Conservation (phyloP, 2,888 invertebrate species). For the Xiphydria camelus region DNA sequence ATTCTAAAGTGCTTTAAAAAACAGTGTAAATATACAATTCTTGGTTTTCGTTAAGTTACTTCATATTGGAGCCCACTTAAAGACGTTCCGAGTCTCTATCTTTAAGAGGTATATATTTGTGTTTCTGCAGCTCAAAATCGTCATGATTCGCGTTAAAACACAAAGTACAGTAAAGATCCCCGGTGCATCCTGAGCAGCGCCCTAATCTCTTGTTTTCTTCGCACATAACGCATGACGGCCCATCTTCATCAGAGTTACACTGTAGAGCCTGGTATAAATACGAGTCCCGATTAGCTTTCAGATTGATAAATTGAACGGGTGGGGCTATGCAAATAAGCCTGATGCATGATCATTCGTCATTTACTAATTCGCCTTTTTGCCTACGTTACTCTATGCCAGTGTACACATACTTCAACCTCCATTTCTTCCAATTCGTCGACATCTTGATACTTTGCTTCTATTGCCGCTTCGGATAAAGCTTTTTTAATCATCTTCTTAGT, state of each 20-base stretch:
- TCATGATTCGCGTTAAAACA: conserved; percentile 77
- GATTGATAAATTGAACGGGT: too few relatives aligned
- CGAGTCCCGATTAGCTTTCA: too few relatives aligned
- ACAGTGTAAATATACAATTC: too few relatives aligned
- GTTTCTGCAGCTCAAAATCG: conserved; percentile 60
- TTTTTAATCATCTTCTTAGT: conserved; percentile 49
- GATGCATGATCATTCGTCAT: too few relatives aligned
- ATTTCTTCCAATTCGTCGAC: conserved; percentile 38
- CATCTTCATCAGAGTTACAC: conserved; percentile 33
- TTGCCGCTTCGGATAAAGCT: conserved; percentile 59
- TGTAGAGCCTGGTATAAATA: conserved; percentile 8
- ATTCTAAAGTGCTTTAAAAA: too few relatives aligned
- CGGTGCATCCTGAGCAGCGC: conserved; percentile 76
- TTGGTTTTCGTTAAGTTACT: too few relatives aligned
- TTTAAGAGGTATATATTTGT: conserved; percentile 35
- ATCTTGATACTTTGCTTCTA: conserved; percentile 55
- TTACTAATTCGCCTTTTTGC: not conserved
- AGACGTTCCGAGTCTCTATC: too few relatives aligned
- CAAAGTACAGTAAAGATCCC: conserved; percentile 76
- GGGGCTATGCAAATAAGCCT: too few relatives aligned
- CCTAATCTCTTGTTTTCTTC: conserved; percentile 74
- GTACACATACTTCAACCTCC: conserved; percentile 34
- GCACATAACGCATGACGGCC: conserved; percentile 86
- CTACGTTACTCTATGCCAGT: not conserved
- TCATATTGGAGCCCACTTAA: too few relatives aligned